Percentiles rank a stretch among this genome's conserved stretches.
These are phyloP conservation scores for Nemurella pictetii DNA, from an alignment of 2,888 invertebrate genomes.

Conservation along the genomic window DNA sequence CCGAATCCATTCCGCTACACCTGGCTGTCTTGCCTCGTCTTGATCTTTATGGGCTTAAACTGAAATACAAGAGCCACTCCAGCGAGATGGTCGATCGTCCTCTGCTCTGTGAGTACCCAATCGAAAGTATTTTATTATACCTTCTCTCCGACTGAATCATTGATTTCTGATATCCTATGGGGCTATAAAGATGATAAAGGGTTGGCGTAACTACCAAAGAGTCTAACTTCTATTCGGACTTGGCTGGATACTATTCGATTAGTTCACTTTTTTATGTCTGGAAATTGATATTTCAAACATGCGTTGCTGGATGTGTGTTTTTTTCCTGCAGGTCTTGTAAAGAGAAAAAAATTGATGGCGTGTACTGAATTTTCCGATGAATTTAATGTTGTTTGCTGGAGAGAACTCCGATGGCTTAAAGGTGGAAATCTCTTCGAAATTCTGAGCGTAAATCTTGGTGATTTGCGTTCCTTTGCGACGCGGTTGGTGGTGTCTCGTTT, in stretches of 20 bases:
- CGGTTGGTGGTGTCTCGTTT: too few species aligned
- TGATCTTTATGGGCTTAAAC: not conserved
- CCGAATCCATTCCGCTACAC: not conserved
- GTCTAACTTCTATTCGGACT: not conserved
- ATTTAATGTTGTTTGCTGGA: not conserved
- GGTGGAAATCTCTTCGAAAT: too few species aligned
- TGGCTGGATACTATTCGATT: not conserved
- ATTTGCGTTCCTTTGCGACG: too few species aligned
- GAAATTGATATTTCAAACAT: not conserved
- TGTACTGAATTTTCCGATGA: not conserved
- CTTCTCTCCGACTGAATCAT: slow-evolving; percentile 1
- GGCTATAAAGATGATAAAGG: slow-evolving; percentile 17
- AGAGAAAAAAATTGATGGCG: not conserved
- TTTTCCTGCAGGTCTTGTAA: not conserved
- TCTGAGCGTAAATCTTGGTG: too few species aligned
- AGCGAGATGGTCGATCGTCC: not conserved
- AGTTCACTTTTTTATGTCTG: not conserved
- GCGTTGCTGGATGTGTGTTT: not conserved
- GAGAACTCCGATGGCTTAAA: too few species aligned
- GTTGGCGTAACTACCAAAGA: not conserved
- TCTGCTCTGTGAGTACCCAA: not conserved
- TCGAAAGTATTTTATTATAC: slow-evolving; percentile 10
- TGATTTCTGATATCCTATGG: slow-evolving; percentile 14
- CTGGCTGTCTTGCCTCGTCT: not conserved
- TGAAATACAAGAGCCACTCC: not conserved